These are phyloP conservation scores for Bubalus kerabau DNA, from an alignment of 2,113 vertebrate species.

Conservation along the genomic window DNA sequence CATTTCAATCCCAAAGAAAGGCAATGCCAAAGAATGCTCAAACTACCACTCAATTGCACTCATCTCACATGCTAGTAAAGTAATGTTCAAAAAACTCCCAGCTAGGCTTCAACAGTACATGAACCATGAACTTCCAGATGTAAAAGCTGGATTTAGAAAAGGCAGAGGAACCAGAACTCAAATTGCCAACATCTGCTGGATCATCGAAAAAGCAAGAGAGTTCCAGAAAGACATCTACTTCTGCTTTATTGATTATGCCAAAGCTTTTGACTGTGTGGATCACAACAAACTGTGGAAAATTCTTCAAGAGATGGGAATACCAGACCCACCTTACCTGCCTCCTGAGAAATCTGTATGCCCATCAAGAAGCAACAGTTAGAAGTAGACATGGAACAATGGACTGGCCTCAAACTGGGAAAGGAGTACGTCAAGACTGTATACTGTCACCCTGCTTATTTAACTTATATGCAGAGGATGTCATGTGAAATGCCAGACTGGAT, in stretches of 20 bases:
- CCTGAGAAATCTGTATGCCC: not conserved
- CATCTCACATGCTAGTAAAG: not conserved
- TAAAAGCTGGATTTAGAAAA: not conserved
- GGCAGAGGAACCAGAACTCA: not conserved
- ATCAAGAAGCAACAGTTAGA: not conserved
- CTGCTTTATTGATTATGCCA: not conserved
- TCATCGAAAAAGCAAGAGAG: not conserved
- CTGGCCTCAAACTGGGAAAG: not conserved
- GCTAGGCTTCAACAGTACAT: not conserved
- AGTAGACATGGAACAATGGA: not conserved
- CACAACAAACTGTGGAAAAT: not conserved
- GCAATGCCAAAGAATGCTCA: not conserved
- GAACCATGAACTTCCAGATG: not conserved
- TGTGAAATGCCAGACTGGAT: not conserved
- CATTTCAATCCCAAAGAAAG: not conserved
- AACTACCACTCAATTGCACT: not conserved
- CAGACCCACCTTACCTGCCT: not conserved
- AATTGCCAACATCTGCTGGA: not conserved
- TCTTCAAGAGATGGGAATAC: not conserved
- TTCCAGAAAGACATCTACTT: not conserved
- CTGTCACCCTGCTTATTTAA: not conserved
- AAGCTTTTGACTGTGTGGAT: not conserved
- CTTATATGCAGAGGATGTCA: not conserved
- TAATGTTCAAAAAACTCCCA: not conserved
- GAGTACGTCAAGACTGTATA: fast-evolving